Evolutionary conservation across 2,797 vertebrate species (phyloP).

Genomic region (Sebastes aleutianus): DNA sequence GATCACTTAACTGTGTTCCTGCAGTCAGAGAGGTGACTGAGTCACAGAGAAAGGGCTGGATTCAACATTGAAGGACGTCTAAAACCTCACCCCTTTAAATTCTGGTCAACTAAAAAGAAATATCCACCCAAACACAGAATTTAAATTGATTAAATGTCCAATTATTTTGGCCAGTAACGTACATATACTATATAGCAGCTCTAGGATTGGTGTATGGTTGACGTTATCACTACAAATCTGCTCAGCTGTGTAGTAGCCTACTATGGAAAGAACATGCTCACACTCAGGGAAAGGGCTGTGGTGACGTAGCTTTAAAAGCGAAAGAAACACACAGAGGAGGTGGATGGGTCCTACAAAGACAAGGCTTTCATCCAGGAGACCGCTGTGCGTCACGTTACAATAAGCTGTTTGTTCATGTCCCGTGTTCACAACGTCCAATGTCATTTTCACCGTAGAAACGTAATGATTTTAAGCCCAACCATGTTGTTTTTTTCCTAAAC

Average conservation of each 20-base stretch:
- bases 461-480: neutral
- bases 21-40: neutral
- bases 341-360: too few species aligned
- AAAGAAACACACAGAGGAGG: too few species aligned
- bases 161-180: neutral
- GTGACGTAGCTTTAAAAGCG: too few species aligned
- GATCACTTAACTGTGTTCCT: neutral
- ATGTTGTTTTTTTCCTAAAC: neutral
- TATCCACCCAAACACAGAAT: neutral
- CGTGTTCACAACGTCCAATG: too few species aligned
- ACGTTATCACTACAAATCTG: conserved; percentile 53
- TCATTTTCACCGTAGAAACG: too few species aligned
- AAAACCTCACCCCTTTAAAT: neutral
- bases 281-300: neutral
- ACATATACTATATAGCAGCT: neutral
- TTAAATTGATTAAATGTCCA: neutral
- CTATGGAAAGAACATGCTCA: neutral
- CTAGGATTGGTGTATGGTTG: neutral
- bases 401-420: too few species aligned
- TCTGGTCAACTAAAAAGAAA: neutral
- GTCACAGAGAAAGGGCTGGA: neutral
- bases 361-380: too few species aligned
- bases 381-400: too few species aligned
- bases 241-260: neutral
- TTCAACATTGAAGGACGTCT: neutral